These are phyloP conservation scores for Babyrousa celebensis DNA, from an alignment of 2,797 vertebrate genomes.

Conservation along the genomic window DNA sequence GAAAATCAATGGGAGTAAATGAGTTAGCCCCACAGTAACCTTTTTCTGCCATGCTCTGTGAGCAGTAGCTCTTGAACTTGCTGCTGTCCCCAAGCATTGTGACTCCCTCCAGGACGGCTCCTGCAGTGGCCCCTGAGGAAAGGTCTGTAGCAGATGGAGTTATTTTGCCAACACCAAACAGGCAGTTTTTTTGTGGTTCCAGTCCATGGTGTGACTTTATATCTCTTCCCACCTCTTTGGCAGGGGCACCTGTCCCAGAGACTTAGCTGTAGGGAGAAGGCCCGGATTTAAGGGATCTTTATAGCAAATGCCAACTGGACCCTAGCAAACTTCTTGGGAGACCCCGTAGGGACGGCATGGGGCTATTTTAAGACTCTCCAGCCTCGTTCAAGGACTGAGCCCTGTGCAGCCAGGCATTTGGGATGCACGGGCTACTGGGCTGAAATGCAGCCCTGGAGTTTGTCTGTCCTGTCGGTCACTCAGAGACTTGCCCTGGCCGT, in stretches of 20 bases:
- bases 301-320: slow-evolving; percentile 52
- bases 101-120: background rate
- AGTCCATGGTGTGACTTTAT: background rate
- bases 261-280: slow-evolving; percentile 24
- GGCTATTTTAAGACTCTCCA: background rate
- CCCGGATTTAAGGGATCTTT: slow-evolving; percentile 52
- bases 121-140: background rate
- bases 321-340: background rate
- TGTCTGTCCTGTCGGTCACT: background rate
- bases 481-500: background rate
- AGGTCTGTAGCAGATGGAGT: background rate
- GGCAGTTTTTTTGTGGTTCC: background rate
- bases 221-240: slow-evolving; percentile 31
- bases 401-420: background rate
- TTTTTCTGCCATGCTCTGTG: background rate
- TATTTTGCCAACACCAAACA: background rate
- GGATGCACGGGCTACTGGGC: background rate
- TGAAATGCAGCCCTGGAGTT: background rate
- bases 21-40: background rate
- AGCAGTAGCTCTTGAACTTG: slow-evolving; percentile 26
- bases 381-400: background rate
- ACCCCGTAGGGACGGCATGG: background rate
- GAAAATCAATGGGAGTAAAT: slow-evolving; percentile 72
- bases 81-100: background rate
- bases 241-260: background rate